These are phyloP conservation scores for Embiotoca jacksoni DNA, from an alignment of 2,113 vertebrate genomes.

Conservation along the genomic window DNA sequence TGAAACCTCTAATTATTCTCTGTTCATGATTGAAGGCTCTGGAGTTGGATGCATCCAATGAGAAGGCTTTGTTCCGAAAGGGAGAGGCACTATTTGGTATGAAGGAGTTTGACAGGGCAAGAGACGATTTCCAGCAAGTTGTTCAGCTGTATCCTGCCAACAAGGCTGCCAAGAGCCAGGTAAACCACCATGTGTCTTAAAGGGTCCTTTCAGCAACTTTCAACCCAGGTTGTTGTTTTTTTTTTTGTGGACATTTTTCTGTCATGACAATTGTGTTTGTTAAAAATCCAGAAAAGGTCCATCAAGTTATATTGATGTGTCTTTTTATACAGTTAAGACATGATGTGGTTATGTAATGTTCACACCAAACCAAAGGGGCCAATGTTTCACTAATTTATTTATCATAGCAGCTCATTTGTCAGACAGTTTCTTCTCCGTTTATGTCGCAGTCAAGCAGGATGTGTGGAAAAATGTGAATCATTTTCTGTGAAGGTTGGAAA, in stretches of 20 bases:
- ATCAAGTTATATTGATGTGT: neutral
- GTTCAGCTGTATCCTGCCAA: constrained; percentile 94
- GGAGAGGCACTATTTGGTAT: constrained; percentile 91
- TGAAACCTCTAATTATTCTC: neutral
- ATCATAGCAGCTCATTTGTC: too few species aligned
- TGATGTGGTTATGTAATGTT: too few species aligned
- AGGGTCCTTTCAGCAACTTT: neutral
- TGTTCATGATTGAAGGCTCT: constrained; percentile 85
- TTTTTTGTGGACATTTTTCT: neutral
- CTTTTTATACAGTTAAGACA: too few species aligned
- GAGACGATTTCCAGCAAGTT: constrained; percentile 92
- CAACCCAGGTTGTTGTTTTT: neutral
- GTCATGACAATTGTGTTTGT: neutral
- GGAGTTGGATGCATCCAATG: constrained; percentile 89
- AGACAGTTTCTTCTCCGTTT: too few species aligned
- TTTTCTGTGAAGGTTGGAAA: too few species aligned
- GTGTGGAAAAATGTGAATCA: too few species aligned
- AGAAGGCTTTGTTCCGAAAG: constrained; percentile 96
- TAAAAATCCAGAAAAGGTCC: neutral
- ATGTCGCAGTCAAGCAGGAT: too few species aligned
- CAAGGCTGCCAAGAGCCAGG: constrained; percentile 93
- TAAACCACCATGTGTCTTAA: constrained; percentile 44
- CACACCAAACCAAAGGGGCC: too few species aligned
- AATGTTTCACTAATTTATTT: too few species aligned
- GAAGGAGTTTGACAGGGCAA: constrained; percentile 93